phyloP scores from a whole-genome alignment of 2,888 invertebrate species.

The Catocala fraxini region DNA sequence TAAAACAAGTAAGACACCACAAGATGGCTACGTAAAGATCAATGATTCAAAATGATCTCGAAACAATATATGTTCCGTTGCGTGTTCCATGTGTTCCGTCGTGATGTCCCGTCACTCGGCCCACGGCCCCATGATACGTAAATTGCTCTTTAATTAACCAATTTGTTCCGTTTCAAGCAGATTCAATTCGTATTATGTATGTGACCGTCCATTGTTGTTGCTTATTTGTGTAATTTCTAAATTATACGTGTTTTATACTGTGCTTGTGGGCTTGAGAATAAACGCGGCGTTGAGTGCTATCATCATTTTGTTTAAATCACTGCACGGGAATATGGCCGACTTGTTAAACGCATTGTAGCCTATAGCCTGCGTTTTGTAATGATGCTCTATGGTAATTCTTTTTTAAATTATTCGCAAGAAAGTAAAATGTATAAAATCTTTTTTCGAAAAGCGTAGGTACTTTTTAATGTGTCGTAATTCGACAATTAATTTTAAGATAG shows the following conservation, averaged over 20 bases:
- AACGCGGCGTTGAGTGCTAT: conserved; percentile 26
- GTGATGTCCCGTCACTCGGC: conserved; percentile 58
- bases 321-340: conserved; percentile 21
- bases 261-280: conserved; percentile 33
- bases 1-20: not conserved
- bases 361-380: conserved; percentile 7
- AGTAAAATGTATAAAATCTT: too few species aligned
- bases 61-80: conserved; percentile 22
- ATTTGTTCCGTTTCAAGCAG: conserved; percentile 76
- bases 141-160: conserved; percentile 77
- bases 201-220: conserved; percentile 55
- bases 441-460: too few species aligned
- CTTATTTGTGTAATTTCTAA: conserved; percentile 59
- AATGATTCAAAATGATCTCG: conserved; percentile 25
- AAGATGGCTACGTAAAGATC: conserved; percentile 7
- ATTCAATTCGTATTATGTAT: conserved; percentile 61
- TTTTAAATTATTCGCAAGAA: conserved; percentile 1
- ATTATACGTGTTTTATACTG: conserved; percentile 47
- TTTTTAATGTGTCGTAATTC: too few species aligned
- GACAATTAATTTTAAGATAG: too few species aligned
- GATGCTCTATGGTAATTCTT: conserved; percentile 4
- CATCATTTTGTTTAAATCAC: conserved; percentile 31
- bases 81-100: conserved; percentile 29
- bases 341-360: conserved; percentile 3
- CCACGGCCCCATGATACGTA: conserved; percentile 67